Base-by-base conservation (phyloP, 2,113 vertebrate species). In the Cygnus buccinator region DNA sequence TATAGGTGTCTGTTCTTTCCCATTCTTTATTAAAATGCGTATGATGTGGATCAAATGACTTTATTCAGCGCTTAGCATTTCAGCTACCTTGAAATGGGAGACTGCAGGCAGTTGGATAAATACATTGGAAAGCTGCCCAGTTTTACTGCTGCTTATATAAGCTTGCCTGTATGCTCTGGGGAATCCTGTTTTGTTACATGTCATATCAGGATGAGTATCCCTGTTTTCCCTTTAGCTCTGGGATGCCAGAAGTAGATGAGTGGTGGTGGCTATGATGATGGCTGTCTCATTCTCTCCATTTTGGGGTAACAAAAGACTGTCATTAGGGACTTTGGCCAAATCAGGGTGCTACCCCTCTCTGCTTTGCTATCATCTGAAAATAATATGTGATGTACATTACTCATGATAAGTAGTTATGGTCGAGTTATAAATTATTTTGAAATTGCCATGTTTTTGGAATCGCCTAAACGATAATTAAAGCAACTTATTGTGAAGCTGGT, bases 81-180 rank as follows among this genome's bases (percentile, higher is more conserved):
- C 88, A 93, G 80, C 76, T 93, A 90, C 94, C 93, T 96, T 94
- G 77, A 85, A 96, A 82, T 89, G 89, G 84, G 90, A 97, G 70
- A 87, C 84, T 96, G 78, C 79, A 84, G 74, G 76, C 91, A 83
- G 70, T 70, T 85, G 50, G 61, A 71, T 89, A 90, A 94, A 82
- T 95, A 66, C 3, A 1, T 80, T 95, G 95, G 94, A 80, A 72
- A 50, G 57, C 5, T 86, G 88, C 94, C 94, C 86, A 76, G 54
- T 94, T 95, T 94, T n/a, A 68, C 71, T 93, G 85, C 59, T 63
- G 41, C 80, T 96, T 93, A 92, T 88, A 73, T 90, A 96, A 96
- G 84, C 67, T 57, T 74, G 84, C 44, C 70, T 65, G 28, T 81
- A 18, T 91, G 76, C 84, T 90, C 71, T 90, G 83, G 84, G 95